Percentiles rank a stretch among this genome's conserved stretches.
Evolutionary conservation across 1,140 invertebrate genomes (phyloP).

Genomic region (Calephelis virginiensis): DNA sequence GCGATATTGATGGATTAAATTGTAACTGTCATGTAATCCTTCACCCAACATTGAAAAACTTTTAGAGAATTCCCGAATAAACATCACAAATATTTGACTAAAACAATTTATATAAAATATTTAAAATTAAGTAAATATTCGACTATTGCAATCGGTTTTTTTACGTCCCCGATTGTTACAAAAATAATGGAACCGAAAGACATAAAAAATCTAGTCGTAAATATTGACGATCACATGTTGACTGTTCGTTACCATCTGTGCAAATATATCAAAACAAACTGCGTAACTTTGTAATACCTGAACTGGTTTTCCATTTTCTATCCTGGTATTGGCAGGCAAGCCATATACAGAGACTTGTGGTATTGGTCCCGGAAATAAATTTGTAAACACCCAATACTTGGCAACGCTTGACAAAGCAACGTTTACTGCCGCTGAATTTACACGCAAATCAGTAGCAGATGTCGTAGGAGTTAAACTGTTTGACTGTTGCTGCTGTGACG

Average conservation of each 20-base stretch:
- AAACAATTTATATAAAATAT: background rate
- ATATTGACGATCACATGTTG: background rate
- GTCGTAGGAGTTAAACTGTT: conserved; percentile 71
- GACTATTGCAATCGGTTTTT: too few relatives aligned
- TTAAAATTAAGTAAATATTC: background rate
- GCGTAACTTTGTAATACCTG: conserved; percentile 63
- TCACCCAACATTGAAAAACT: too few relatives aligned
- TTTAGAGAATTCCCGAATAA: too few relatives aligned
- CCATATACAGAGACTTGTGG: conserved; percentile 82
- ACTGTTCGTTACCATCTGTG: background rate
- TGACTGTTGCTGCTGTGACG: conserved; percentile 46
- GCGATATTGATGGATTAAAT: too few relatives aligned
- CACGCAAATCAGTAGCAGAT: conserved; percentile 79
- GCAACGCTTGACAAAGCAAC: conserved; percentile 82
- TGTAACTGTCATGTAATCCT: too few relatives aligned
- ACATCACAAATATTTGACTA: too few relatives aligned
- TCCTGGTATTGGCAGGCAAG: conserved; percentile 72
- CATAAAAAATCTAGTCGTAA: background rate
- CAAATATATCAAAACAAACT: background rate
- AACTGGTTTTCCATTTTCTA: conserved; percentile 80
- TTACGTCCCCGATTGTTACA: too few relatives aligned
- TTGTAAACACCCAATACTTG: conserved; percentile 84
- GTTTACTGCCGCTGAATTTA: conserved; percentile 81
- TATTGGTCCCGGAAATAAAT: conserved; percentile 81
- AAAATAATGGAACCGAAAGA: too few relatives aligned